These are phyloP conservation scores for Deilephila elpenor DNA, from an alignment of 2,888 invertebrate genomes.

Conservation along the genomic window DNA sequence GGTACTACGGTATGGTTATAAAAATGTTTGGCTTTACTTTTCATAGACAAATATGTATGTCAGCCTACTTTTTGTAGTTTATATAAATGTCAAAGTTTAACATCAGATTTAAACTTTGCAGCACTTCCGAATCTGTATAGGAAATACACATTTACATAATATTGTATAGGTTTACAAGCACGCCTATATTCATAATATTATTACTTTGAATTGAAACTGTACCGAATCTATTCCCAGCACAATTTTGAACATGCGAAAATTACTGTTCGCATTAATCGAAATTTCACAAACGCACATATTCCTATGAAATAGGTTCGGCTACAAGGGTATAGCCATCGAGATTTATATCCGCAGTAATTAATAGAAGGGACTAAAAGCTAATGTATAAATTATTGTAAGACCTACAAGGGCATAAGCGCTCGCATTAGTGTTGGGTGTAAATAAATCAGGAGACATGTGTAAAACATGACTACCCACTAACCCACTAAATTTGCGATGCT, in stretches of 20 bases:
- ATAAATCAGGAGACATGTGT: conserved; percentile 13
- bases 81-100: too few relatives aligned
- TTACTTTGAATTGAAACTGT: too few relatives aligned
- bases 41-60: too few relatives aligned
- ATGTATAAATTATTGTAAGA: conserved; percentile 12
- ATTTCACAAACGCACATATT: not conserved
- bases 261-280: not conserved
- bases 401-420: not conserved
- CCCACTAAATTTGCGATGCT: conserved; percentile 6
- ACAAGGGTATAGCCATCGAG: not conserved
- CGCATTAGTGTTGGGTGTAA: not conserved
- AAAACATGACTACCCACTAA: conserved; percentile 19
- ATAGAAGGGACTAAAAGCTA: conserved; percentile 17
- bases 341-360: conserved; percentile 10
- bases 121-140: too few relatives aligned
- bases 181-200: too few relatives aligned
- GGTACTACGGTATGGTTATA: not conserved
- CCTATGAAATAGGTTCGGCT: not conserved
- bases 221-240: too few relatives aligned
- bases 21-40: too few relatives aligned
- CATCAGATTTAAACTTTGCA: too few relatives aligned
- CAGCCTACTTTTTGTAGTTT: too few relatives aligned
- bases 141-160: too few relatives aligned
- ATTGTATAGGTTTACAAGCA: too few relatives aligned
- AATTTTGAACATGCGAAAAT: not conserved